These are phyloP conservation scores for Actinernus sp. DNA, from an alignment of 92 coral and sea anemone genomes.

Conservation along the genomic window DNA sequence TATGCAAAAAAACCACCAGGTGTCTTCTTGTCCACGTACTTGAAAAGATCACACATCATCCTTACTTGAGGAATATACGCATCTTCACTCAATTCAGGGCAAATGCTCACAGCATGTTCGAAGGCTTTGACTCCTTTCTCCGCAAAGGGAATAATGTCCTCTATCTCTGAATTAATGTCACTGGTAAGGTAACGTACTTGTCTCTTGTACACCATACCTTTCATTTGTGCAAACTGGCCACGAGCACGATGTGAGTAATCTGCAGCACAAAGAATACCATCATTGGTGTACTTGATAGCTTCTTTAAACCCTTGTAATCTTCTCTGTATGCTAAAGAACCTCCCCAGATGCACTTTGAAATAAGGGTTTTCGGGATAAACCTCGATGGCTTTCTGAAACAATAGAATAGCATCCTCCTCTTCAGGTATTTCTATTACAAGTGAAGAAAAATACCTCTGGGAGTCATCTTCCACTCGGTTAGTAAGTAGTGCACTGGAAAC, in stretches of 20 bases:
- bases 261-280: slow-evolving; percentile 43
- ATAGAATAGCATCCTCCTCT: slow-evolving; percentile 46
- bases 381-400: slow-evolving; percentile 60
- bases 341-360: slow-evolving; percentile 65
- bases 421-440: slow-evolving; percentile 32
- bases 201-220: slow-evolving; percentile 70
- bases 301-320: slow-evolving; percentile 23
- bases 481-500: slow-evolving; percentile 30
- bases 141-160: slow-evolving; percentile 35
- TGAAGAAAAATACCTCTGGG: slow-evolving; percentile 40
- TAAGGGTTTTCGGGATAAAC: slow-evolving; percentile 48
- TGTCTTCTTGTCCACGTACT: slow-evolving; percentile 24
- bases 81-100: slow-evolving; percentile 32
- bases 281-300: slow-evolving; percentile 60
- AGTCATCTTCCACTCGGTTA: slow-evolving; percentile 37
- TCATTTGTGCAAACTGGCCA: slow-evolving; percentile 74
- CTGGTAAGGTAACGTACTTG: slow-evolving; percentile 34
- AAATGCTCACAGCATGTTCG: slow-evolving; percentile 57
- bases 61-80: slow-evolving; percentile 66
- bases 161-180: slow-evolving; percentile 13
- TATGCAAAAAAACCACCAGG: slow-evolving; percentile 44
- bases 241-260: slow-evolving; percentile 11
- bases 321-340: slow-evolving; percentile 56
- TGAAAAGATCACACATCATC: slow-evolving; percentile 70
- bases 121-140: slow-evolving; percentile 61